A percentile compares a stretch with the other conserved stretches of the same genome.
phyloP scores from a whole-genome alignment of 2,113 vertebrate genomes.

The Cariama cristata region DNA sequence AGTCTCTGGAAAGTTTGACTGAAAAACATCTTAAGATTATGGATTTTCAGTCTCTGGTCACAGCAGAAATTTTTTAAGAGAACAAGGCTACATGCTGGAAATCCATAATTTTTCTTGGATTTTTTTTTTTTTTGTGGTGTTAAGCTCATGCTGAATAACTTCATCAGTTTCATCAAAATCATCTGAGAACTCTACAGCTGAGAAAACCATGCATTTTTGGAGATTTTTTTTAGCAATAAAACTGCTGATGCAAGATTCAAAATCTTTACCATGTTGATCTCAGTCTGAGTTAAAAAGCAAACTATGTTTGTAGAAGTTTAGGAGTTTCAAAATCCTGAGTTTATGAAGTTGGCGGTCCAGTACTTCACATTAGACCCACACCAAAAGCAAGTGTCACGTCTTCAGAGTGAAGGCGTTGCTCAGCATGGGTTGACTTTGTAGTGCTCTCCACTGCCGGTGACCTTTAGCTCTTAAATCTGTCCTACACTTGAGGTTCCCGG shows the following conservation, averaged over 20 bases:
- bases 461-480: background rate
- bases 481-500: background rate
- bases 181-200: background rate
- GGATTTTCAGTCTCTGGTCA: background rate
- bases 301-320: background rate
- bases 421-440: background rate
- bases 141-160: background rate
- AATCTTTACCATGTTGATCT: background rate
- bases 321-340: background rate
- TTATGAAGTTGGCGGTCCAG: background rate
- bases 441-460: background rate
- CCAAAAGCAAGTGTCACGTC: background rate
- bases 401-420: background rate
- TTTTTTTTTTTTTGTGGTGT: background rate
- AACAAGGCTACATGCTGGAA: background rate
- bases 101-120: background rate
- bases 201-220: background rate
- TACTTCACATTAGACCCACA: background rate
- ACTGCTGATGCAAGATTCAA: background rate
- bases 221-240: background rate
- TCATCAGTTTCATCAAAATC: background rate
- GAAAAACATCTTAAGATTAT: background rate
- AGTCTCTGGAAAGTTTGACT: background rate
- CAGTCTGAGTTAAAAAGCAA: background rate
- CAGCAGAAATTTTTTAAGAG: background rate